These are phyloP conservation scores for Triplophysa rosa DNA, from an alignment of 2,113 vertebrate species.

Conservation along the genomic window DNA sequence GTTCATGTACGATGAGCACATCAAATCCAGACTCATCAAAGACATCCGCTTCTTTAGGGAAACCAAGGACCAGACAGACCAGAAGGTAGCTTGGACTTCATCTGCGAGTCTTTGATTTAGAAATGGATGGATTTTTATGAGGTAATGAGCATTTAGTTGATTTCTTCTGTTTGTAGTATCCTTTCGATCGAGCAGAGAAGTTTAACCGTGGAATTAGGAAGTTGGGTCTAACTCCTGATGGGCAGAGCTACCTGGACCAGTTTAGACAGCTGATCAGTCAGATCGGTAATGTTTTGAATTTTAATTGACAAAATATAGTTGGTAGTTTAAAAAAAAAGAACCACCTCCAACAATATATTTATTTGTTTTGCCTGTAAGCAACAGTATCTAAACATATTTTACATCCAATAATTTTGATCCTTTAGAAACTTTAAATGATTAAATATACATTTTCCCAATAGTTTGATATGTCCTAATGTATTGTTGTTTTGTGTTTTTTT, in stretches of 20 bases:
- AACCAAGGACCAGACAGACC: constrained; percentile 97
- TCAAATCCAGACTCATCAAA: constrained; percentile 97
- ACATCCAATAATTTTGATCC: too few species aligned
- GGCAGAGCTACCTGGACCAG: constrained; percentile 97
- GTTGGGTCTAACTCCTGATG: constrained; percentile 94
- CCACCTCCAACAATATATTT: too few species aligned
- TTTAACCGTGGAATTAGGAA: constrained; percentile 98
- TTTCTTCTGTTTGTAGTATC: constrained; percentile 78
- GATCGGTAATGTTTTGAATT: constrained; percentile 79
- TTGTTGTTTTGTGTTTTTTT: not conserved
- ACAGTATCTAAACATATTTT: too few species aligned
- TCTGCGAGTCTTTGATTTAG: not conserved
- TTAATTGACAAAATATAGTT: not conserved
- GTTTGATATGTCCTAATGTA: not conserved
- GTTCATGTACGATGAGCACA: constrained; percentile 99
- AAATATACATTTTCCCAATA: not conserved
- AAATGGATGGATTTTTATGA: too few species aligned
- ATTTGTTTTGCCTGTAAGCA: too few species aligned
- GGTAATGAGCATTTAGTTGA: too few species aligned
- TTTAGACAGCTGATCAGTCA: constrained; percentile 98
- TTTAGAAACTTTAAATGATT: not conserved
- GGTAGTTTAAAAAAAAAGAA: not conserved
- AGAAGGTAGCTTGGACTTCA: constrained; percentile 80
- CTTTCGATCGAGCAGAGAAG: constrained; percentile 97
- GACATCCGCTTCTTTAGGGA: constrained; percentile 98